Conservation (phyloP, 2,797 vertebrate species). For the Thamnophis elegans region DNA sequence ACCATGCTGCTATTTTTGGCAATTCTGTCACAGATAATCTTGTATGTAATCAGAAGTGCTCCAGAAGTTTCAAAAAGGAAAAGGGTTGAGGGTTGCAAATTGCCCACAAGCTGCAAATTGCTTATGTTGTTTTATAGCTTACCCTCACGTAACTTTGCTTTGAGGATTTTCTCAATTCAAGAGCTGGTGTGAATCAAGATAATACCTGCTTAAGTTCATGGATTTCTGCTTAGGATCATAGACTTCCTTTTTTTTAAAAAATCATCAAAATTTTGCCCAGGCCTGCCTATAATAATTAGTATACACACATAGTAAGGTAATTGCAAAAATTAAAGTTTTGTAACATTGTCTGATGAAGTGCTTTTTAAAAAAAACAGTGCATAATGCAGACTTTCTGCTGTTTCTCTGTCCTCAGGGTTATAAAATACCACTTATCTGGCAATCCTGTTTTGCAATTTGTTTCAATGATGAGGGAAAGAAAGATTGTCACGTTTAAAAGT, state of each 20-base stretch:
- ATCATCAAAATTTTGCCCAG: background rate
- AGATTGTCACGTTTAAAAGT: background rate
- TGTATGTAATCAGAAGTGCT: too few relatives aligned
- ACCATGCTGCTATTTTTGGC: too few relatives aligned
- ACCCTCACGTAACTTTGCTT: background rate
- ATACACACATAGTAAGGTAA: background rate
- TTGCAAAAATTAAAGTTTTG: background rate
- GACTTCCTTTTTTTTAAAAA: background rate
- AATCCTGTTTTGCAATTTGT: background rate
- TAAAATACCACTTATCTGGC: background rate
- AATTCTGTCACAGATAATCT: too few relatives aligned
- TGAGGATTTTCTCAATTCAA: background rate
- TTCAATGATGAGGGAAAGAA: too few relatives aligned
- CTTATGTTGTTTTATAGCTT: background rate
- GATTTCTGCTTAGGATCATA: background rate
- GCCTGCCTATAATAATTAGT: too few relatives aligned
- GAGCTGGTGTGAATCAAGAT: background rate
- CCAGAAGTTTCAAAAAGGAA: background rate
- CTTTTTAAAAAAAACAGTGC: background rate
- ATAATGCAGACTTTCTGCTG: background rate
- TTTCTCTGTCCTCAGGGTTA: background rate
- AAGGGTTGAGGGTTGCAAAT: too few relatives aligned
- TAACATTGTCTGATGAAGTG: background rate
- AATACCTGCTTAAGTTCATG: background rate
- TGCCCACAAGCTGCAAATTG: background rate